phyloP scores from a whole-genome alignment of 2,797 vertebrate genomes.

The Oryzias dopingdopingensis region DNA sequence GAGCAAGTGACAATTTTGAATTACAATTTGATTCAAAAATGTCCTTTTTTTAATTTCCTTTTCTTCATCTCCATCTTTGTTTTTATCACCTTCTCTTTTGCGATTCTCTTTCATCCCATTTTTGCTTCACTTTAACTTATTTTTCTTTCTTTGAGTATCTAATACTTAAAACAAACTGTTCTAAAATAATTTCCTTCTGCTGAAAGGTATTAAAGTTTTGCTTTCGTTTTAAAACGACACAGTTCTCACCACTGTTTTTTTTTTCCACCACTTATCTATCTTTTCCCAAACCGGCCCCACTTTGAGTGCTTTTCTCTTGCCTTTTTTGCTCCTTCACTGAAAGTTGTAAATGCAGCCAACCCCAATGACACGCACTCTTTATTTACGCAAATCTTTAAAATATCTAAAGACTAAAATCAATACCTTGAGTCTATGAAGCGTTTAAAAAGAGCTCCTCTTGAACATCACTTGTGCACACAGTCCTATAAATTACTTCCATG shows the following conservation, averaged over 20 bases:
- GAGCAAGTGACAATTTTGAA: slow-evolving; percentile 16
- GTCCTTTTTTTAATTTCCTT: slow-evolving; percentile 1
- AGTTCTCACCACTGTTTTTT: no score
- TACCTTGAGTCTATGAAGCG: neutral
- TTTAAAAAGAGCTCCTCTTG: no score
- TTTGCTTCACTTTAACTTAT: neutral
- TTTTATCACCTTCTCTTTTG: neutral
- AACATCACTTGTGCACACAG: slow-evolving; percentile 21
- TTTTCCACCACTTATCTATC: neutral
- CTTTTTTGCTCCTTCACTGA: neutral
- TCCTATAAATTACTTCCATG: slow-evolving; percentile 21
- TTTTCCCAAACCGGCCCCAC: neutral
- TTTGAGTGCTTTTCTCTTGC: neutral
- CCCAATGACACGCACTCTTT: neutral
- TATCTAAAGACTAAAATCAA: neutral
- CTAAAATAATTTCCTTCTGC: no score
- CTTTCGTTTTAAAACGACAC: no score
- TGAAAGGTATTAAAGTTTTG: no score
- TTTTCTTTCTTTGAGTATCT: no score
- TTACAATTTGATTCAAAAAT: slow-evolving; percentile 12
- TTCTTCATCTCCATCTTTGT: neutral
- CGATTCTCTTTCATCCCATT: neutral
- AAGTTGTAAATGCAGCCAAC: neutral
- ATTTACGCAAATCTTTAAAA: neutral
- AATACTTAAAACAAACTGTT: no score